phyloP scores from a whole-genome alignment of 2,113 vertebrate genomes.

The Dasyornis broadbenti region DNA sequence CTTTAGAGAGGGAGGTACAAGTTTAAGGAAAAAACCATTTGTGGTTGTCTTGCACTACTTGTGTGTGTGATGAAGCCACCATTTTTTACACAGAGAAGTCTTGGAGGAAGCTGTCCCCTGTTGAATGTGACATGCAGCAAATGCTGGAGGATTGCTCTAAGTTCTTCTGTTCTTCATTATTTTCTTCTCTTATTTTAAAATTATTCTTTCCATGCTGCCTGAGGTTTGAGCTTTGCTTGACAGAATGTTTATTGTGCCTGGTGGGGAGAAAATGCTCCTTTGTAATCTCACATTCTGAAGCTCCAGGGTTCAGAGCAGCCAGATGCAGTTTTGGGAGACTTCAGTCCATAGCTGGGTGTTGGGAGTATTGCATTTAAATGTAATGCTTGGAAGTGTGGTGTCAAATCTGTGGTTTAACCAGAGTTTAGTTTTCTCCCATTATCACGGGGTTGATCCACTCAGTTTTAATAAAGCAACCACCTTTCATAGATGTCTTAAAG shows the following conservation, averaged over 20 bases:
- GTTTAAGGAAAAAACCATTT: not conserved
- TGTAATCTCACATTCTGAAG: not conserved
- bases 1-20: not conserved
- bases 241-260: not conserved
- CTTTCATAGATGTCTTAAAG: not conserved
- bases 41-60: not conserved
- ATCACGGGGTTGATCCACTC: not conserved
- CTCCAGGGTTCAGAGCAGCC: not conserved
- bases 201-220: not conserved
- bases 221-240: not conserved
- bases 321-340: not conserved
- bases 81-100: not conserved
- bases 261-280: not conserved
- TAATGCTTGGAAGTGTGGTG: not conserved
- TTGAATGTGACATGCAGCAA: not conserved
- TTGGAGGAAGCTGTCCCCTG: not conserved
- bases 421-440: not conserved
- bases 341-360: not conserved
- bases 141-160: not conserved
- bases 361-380: not conserved
- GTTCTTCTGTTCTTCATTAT: not conserved
- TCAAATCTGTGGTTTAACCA: not conserved
- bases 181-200: not conserved
- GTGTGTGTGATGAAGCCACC: not conserved
- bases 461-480: not conserved